These are phyloP conservation scores for Diabrotica balteata DNA, from an alignment of 2,888 invertebrate genomes.

Conservation along the genomic window DNA sequence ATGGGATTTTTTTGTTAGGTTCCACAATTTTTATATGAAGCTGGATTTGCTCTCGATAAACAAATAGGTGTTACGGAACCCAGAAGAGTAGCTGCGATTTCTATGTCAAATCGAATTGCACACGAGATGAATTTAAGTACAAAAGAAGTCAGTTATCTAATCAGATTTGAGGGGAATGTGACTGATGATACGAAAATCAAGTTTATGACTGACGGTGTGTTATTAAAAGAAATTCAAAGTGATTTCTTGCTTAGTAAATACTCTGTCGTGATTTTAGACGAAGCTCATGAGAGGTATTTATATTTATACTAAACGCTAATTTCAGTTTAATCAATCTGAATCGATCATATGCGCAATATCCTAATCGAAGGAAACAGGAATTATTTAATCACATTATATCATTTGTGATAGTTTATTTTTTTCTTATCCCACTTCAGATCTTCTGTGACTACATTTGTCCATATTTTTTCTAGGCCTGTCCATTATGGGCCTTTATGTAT, in stretches of 20 bases:
- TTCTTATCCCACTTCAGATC: too few relatives aligned
- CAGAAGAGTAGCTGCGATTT: slow-evolving; percentile 95
- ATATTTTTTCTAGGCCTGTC: too few relatives aligned
- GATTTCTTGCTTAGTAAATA: slow-evolving; percentile 84
- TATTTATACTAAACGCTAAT: too few relatives aligned
- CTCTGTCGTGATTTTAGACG: slow-evolving; percentile 94
- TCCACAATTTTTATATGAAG: slow-evolving; percentile 97
- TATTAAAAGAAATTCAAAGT: slow-evolving; percentile 88
- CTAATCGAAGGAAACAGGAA: too few relatives aligned
- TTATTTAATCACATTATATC: too few relatives aligned
- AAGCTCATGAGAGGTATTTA: slow-evolving; percentile 93
- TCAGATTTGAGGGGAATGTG: slow-evolving; percentile 94
- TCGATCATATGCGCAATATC: too few relatives aligned
- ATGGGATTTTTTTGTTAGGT: slow-evolving; percentile 58
- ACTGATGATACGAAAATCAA: slow-evolving; percentile 90
- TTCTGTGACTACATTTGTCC: too few relatives aligned
- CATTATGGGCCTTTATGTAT: too few relatives aligned
- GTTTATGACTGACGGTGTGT: slow-evolving; percentile 98
- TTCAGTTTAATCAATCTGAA: too few relatives aligned
- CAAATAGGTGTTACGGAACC: slow-evolving; percentile 97
- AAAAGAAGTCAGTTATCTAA: slow-evolving; percentile 85
- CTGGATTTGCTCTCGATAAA: slow-evolving; percentile 80
- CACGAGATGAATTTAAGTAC: slow-evolving; percentile 83
- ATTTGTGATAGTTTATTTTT: too few relatives aligned
- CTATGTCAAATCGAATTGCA: slow-evolving; percentile 93